Evolutionary conservation across 2,113 vertebrate species (phyloP).

Genomic region (Panthera leo): DNA sequence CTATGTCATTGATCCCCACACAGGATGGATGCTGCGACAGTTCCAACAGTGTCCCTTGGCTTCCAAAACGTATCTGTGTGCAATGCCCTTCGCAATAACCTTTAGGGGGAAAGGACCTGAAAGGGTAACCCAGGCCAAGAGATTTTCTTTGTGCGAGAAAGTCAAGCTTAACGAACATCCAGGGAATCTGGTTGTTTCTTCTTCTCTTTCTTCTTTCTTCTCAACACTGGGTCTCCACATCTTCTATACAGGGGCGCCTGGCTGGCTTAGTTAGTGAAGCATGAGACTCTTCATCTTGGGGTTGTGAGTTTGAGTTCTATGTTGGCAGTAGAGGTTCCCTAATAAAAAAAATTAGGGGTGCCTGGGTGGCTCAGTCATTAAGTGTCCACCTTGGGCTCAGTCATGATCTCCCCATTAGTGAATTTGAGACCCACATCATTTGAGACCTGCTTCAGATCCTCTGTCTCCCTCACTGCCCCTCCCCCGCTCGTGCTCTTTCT

Average conservation of each 20-base stretch:
- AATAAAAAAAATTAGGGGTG: no score
- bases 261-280: neutral
- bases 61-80: neutral
- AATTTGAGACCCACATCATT: no score
- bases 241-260: neutral
- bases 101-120: neutral
- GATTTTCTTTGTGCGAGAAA: neutral
- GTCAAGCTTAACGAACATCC: neutral
- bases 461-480: no score
- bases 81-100: neutral
- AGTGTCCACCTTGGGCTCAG: no score
- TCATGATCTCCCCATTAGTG: no score
- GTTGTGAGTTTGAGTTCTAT: neutral
- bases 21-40: rapidly evolving
- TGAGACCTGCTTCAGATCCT: no score
- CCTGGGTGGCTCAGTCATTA: no score
- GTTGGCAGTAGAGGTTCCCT: neutral
- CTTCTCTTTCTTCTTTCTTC: neutral
- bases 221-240: neutral
- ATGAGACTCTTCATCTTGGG: neutral
- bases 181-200: neutral
- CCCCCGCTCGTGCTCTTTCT: no score
- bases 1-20: neutral
- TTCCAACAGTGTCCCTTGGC: rapidly evolving
- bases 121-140: neutral